Base-by-base conservation (phyloP, 1,140 invertebrate species). In the Caenorhabditis inopinata region DNA sequence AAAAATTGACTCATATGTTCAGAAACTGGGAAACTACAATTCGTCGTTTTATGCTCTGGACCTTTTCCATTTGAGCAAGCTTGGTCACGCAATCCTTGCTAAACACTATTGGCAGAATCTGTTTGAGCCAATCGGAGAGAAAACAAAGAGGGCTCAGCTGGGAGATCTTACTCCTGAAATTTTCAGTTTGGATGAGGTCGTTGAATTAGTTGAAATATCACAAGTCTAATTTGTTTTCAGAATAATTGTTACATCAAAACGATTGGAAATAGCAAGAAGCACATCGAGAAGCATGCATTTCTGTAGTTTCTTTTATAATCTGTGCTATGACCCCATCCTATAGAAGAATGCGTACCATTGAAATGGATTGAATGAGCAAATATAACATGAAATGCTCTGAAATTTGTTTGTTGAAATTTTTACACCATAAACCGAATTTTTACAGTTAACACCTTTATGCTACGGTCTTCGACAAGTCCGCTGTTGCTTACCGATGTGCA, bases 61-160 rank as follows among this genome's bases (percentile, higher is more conserved):
- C 32, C n/a, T 58, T 3, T 77, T 77, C 25, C 76, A 77, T 58
- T 21, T 77, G 29, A 47, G 38, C 32, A 77, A 77, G 45, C 29
- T 53, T 53, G 76, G 76, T 14, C 48, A 77, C 23, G 76, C 48
- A 11, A 58, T 77, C 9, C 4, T 77, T 23, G 76, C 47, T 1
- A 77, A 77, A 77, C 32, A 53, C 32, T 58, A 53, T 32, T 77
- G 76, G 76, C 48, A 58, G 29, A 46, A 46, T 53, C 49, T 77
- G 1, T 46, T 77, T 14, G 76, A 77, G 23, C 76, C 76, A n/a
- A 35, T 77, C 42, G 76, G 76, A 35, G 32, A 58, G 14, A 77
- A 77, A 18, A 77, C 48, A 14, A 77, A 45, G 16, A 53, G 27
- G 27, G 76, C 76, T 5, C 32, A 77, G 18, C 21, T 77, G 6